Evolutionary conservation across 2,113 vertebrate genomes (phyloP).

Genomic region (Myocastor coypus): DNA sequence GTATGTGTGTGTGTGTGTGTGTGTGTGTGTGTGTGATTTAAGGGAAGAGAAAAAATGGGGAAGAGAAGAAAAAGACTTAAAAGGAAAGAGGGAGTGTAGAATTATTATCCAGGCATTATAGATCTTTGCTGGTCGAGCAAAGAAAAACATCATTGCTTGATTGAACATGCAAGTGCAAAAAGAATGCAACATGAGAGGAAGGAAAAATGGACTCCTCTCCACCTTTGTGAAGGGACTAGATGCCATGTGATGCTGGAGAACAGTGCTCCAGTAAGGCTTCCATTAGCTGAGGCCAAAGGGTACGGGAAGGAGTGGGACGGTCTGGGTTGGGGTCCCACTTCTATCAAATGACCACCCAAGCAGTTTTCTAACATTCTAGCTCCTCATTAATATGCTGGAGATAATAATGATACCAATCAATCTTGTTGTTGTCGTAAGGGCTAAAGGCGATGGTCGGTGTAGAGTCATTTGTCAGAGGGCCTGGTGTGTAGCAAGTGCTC

Average conservation of each 20-base stretch:
- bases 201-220: background rate
- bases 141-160: background rate
- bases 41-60: background rate
- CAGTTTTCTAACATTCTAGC: background rate
- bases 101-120: background rate
- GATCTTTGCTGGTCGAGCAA: constrained; percentile 5
- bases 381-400: background rate
- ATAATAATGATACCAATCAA: background rate
- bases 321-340: background rate
- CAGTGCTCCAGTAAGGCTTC: background rate
- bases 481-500: background rate
- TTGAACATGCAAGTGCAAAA: constrained; percentile 7
- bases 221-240: background rate
- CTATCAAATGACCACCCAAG: background rate
- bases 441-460: background rate
- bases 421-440: background rate
- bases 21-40: background rate
- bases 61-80: background rate
- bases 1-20: background rate
- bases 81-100: background rate
- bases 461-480: background rate
- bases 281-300: background rate
- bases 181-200: background rate
- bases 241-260: background rate
- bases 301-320: background rate